A percentile compares a stretch with the other conserved stretches of the same genome.
Conservation (phyloP, 2,797 vertebrate genomes). For the Monodelphis domestica region DNA sequence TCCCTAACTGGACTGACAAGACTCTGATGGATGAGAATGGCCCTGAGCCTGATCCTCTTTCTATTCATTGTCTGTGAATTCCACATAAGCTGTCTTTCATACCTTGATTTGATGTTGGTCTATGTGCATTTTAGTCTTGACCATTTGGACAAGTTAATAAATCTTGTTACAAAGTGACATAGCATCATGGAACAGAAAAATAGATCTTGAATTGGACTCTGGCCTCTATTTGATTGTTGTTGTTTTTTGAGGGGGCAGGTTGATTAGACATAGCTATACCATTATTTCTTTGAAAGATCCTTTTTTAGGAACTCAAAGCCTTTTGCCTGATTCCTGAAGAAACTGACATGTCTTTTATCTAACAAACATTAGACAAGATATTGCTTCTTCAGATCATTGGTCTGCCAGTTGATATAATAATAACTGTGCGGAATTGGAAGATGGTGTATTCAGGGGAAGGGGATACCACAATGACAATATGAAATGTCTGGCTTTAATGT, state of each 20-base stretch:
- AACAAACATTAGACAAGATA: neutral
- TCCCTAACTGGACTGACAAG: constrained; percentile 67
- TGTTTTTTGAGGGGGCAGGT: neutral
- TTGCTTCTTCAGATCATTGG: neutral
- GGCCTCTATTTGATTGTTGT: neutral
- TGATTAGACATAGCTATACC: neutral
- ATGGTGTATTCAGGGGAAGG: neutral
- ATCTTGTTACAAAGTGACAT: constrained; percentile 46
- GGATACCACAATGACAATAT: neutral
- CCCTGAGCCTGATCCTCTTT: constrained; percentile 58
- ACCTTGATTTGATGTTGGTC: constrained; percentile 64
- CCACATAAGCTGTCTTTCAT: constrained; percentile 75
- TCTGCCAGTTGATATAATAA: neutral
- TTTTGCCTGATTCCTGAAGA: constrained; percentile 1
- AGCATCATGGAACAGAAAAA: neutral
- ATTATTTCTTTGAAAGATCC: neutral
- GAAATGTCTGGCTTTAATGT: neutral
- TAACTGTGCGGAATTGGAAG: neutral
- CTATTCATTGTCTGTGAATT: constrained; percentile 63
- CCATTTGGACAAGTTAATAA: constrained; percentile 71
- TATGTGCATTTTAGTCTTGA: constrained; percentile 52
- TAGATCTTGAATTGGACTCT: constrained; percentile 20
- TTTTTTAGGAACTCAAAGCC: neutral
- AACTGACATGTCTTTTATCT: neutral
- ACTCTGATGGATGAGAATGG: constrained; percentile 66